Evolutionary conservation across 2,113 vertebrate genomes (phyloP).

Genomic region (Microcebus griseorufus): DNA sequence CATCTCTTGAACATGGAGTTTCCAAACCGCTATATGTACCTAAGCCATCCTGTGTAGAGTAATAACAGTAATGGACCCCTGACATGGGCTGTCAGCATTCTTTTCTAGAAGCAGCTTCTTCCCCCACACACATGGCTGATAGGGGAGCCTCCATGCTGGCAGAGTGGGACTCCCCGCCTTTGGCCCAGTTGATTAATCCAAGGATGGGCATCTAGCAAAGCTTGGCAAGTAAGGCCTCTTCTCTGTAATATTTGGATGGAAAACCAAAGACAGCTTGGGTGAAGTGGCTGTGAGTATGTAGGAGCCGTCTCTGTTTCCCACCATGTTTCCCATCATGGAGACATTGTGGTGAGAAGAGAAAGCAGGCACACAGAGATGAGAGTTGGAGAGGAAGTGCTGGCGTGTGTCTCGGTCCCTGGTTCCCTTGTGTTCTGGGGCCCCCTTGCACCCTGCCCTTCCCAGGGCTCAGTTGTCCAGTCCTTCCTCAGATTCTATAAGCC

Average conservation of each 20-base stretch:
- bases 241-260: background rate
- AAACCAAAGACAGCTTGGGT: background rate
- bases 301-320: background rate
- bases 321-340: background rate
- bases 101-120: background rate
- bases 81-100: no score
- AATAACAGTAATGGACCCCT: background rate
- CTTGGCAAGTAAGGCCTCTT: background rate
- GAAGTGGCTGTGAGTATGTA: no score
- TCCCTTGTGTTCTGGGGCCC: no score
- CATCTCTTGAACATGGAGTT: background rate
- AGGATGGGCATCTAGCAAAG: background rate
- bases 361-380: background rate
- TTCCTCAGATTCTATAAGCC: background rate
- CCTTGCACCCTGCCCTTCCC: background rate
- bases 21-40: background rate
- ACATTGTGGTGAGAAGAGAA: background rate
- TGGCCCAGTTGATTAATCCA: background rate
- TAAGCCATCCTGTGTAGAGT: background rate
- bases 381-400: background rate
- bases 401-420: rapidly evolving
- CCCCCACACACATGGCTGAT: rapidly evolving
- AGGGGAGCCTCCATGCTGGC: background rate
- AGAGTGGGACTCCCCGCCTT: background rate
- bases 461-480: rapidly evolving